Percentiles rank a stretch among this genome's conserved stretches.
Evolutionary conservation across 2,888 invertebrate species (phyloP).

Genomic region (Amaurobius ferox): DNA sequence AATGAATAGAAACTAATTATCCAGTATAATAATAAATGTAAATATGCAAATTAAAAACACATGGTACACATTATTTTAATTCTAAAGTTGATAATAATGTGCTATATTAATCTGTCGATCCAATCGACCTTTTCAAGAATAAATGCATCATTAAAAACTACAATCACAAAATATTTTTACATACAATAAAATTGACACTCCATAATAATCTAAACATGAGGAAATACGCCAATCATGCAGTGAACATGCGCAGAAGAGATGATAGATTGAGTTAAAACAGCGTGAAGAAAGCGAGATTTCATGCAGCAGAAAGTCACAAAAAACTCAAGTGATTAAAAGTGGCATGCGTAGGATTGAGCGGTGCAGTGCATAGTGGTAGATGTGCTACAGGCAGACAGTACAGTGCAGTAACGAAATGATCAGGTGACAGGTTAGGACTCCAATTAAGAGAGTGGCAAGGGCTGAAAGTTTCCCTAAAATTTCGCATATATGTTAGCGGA

Average conservation of each 20-base stretch:
- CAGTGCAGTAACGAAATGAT: slow-evolving; percentile 61
- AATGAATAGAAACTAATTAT: no score
- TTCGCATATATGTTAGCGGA: neutral
- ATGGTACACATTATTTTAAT: no score
- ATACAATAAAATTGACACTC: neutral
- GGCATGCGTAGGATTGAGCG: slow-evolving; percentile 50
- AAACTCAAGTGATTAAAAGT: slow-evolving; percentile 41
- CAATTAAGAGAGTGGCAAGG: slow-evolving; percentile 40
- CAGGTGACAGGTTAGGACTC: slow-evolving; percentile 58
- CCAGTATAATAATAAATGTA: no score
- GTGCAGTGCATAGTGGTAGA: slow-evolving; percentile 17
- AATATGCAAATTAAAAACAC: no score
- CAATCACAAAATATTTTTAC: neutral
- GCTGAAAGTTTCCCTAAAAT: neutral
- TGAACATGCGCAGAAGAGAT: slow-evolving; percentile 34
- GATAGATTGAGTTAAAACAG: slow-evolving; percentile 29
- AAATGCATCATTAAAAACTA: slow-evolving; percentile 9
- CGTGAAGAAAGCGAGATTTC: slow-evolving; percentile 22
- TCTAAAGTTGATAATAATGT: no score
- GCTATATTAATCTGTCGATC: no score
- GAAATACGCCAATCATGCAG: slow-evolving; percentile 25
- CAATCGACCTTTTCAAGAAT: neutral
- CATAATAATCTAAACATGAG: neutral
- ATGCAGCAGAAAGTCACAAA: neutral
- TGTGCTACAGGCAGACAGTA: slow-evolving; percentile 41